Percentiles rank a stretch among this genome's conserved stretches.
These are phyloP conservation scores for Epirrhoe tristata DNA, from an alignment of 2,888 invertebrate genomes.

Conservation along the genomic window DNA sequence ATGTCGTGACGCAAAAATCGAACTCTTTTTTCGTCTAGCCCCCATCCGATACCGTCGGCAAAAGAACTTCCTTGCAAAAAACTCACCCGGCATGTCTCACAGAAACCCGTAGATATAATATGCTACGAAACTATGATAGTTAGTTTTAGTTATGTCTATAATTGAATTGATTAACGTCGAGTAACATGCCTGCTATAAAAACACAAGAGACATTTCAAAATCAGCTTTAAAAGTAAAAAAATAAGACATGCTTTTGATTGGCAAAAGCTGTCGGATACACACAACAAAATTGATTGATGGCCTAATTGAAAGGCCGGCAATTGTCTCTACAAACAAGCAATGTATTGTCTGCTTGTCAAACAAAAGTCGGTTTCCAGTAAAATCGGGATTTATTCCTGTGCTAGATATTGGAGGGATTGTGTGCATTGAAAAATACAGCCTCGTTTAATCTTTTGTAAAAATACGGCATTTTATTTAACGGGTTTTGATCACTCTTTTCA, in stretches of 20 bases:
- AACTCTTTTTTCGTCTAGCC: no score
- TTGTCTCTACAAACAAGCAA: constrained; percentile 29
- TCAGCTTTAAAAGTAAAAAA: not conserved
- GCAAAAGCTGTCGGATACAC: constrained; percentile 19
- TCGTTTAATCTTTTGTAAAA: not conserved
- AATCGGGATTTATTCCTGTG: not conserved
- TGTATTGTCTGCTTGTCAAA: constrained; percentile 7
- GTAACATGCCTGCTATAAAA: constrained; percentile 19
- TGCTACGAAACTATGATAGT: constrained; percentile 5
- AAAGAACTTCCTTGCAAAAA: no score
- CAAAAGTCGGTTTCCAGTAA: constrained; percentile 4
- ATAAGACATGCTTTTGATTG: constrained; percentile 10
- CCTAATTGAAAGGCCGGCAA: constrained; percentile 37
- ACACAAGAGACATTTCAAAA: not conserved
- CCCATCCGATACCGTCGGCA: no score
- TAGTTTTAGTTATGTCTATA: no score
- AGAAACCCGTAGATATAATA: not conserved
- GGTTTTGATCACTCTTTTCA: not conserved
- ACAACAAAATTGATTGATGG: constrained; percentile 43
- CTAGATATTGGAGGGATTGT: not conserved
- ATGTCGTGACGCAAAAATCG: no score
- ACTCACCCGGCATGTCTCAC: not conserved
- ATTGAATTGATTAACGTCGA: constrained; percentile 20
- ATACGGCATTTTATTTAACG: not conserved
- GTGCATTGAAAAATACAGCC: constrained; percentile 5